Base-by-base conservation (phyloP, 2,888 invertebrate genomes). In the Scaeva pyrastri region DNA sequence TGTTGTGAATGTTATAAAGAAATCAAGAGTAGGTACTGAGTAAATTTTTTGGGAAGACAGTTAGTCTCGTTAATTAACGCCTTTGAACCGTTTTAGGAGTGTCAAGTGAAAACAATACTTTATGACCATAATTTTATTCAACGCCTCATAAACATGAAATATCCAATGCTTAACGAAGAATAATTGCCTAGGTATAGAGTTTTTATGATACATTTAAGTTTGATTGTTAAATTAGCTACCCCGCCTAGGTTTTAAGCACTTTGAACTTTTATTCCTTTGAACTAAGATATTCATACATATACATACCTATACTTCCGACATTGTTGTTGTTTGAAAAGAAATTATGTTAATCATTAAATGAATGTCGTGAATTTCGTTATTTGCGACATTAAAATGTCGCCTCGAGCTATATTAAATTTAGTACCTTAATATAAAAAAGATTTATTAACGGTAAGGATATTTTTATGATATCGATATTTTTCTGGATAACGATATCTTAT, bases 31-130 rank as follows among this genome's bases (percentile, higher is more conserved):
- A 52, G 8, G 11, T 2, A 39, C 39, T 3, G 8, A 23, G n/a
- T 8, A 26, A 52, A 6, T 50, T 48, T 48, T 52, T 31, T n/a
- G 11, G 52, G 23, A 52, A 52, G 23, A 2, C 52, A 21, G 39
- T 23, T n/a, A 21, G 19, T 39, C 31, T 66, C 23, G n/a, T 23
- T 21, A 19, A 16, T 6, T 31, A 19, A 1, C 21, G 19, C 14
- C n/a, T 26, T 19, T 36, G 3, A 7, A 23, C 16, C 5, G 31
- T 10, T 60, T 14, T n/a, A 19, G 39, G 21, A 39, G 21, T 31
- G 45, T 48, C 45, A 26, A 45, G 16, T 45, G 45, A 31, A 62
- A 64, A 48, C 14, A 45, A 45, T 31, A 64, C 64, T 36, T 66
- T 45, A 48, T 19, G 8, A 31, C 4, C 31, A 31, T 19, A 26